Conservation (phyloP, 2,888 invertebrate genomes). For the Melinopterus prodromus region DNA sequence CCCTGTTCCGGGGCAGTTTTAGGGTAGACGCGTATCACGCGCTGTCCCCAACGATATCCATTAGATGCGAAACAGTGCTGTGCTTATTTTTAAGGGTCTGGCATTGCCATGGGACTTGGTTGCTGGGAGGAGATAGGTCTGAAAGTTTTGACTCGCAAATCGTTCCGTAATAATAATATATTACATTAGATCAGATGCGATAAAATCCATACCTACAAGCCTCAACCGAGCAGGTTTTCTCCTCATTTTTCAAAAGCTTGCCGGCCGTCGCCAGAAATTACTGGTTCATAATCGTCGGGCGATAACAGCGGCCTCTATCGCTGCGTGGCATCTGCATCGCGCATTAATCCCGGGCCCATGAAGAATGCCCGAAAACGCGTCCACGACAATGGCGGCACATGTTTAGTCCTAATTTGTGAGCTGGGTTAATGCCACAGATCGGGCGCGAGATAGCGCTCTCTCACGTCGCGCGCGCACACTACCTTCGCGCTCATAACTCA, state of each 20-base stretch:
- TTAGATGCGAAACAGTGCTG: too few relatives aligned
- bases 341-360: slow-evolving; percentile 18
- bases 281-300: neutral
- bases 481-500: slow-evolving; percentile 51
- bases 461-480: slow-evolving; percentile 49
- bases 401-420: slow-evolving; percentile 57
- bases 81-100: too few relatives aligned
- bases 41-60: too few relatives aligned
- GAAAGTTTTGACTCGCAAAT: too few relatives aligned
- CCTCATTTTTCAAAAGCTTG: neutral
- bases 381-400: slow-evolving; percentile 54
- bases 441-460: slow-evolving; percentile 52
- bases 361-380: slow-evolving; percentile 42
- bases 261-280: neutral
- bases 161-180: too few relatives aligned
- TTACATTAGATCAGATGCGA: too few relatives aligned
- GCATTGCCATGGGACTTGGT: too few relatives aligned
- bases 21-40: too few relatives aligned
- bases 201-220: neutral
- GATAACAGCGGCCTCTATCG: neutral
- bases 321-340: slow-evolving; percentile 8
- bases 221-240: neutral
- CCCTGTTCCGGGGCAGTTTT: too few relatives aligned
- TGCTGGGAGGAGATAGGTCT: too few relatives aligned
- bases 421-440: slow-evolving; percentile 55